Base-by-base conservation (phyloP, 2,888 invertebrate species). In the Thumatha senex region DNA sequence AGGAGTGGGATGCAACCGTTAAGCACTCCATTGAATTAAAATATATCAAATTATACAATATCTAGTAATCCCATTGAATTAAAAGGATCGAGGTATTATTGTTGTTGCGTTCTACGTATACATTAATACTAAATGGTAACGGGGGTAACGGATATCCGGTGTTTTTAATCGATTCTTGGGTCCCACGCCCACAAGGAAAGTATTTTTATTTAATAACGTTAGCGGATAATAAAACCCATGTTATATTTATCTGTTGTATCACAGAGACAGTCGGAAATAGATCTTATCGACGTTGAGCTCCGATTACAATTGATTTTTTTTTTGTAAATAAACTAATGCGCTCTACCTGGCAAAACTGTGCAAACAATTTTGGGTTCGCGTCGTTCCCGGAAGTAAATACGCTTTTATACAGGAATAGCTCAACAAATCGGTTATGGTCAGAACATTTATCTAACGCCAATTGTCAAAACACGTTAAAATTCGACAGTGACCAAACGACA, bases 71-170 rank as follows among this genome's bases (percentile, higher is more conserved):
- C 61, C 45, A 61, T 63, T 56, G 56, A 62, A 64, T 68, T 66
- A 60, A 60, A 56, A 61, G 58, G 58, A 65, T 63, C 67, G 62
- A 50, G 53, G 60, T 64, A 64, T 58, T 61, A 61, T 70, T 68
- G 56, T 63, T 63, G 68, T 72, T 65, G 68, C 60, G 69, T 71
- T 70, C 66, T 58, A 72, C 72, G 67, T 72, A 71, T 69, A 68
- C 62, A 74, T 72, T 76, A 77, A 80, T 77, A 80, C 78, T 78
- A 76, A 80, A 77, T 70, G 61, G 67, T 70, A 67, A 56, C 77
- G 88, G 88, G 88, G 61, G 67, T 70, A 67, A 56, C 77, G 88
- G 88, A 89, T 85, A 86, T 89, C 89, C 89, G 86, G 84, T 24
- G 18, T 73, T 77, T 77, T 76, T 64, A 72, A 63, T 63, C 64